phyloP scores from a whole-genome alignment of 2,888 invertebrate species.

The Drosophila subsilvestris region DNA sequence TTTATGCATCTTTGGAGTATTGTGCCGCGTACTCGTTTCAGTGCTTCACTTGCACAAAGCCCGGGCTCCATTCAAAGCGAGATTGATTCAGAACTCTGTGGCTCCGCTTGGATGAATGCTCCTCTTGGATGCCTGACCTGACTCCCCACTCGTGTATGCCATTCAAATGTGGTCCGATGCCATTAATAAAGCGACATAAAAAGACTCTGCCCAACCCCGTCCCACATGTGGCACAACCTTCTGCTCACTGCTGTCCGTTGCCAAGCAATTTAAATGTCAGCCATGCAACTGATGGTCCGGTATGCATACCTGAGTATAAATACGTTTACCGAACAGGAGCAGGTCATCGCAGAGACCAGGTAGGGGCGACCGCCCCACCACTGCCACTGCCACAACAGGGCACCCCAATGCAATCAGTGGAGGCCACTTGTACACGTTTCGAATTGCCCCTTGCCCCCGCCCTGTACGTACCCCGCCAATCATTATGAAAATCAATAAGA shows the following conservation, averaged over 20 bases:
- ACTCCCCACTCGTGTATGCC: conserved; percentile 23
- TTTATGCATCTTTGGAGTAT: background rate
- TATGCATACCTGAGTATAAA: background rate
- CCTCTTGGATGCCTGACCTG: conserved; percentile 6
- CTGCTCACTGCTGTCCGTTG: background rate
- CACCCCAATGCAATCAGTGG: conserved; percentile 31
- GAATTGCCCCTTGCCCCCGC: background rate
- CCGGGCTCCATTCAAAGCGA: conserved; percentile 26
- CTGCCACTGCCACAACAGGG: background rate
- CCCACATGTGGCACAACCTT: background rate
- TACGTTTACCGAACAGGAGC: background rate
- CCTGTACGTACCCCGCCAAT: conserved; percentile 41
- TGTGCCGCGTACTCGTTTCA: conserved; percentile 15
- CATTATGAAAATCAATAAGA: conserved; percentile 61
- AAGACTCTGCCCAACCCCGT: conserved; percentile 4
- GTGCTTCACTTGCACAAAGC: conserved; percentile 37
- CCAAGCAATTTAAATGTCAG: conserved; percentile 58
- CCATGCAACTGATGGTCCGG: conserved; percentile 45
- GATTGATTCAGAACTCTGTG: conserved; percentile 36
- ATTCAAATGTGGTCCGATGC: conserved; percentile 27
- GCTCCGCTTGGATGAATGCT: background rate
- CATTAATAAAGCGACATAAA: conserved; percentile 43
- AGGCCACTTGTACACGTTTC: conserved; percentile 54
- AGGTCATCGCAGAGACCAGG: background rate
- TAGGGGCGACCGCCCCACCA: background rate